Percentiles rank a stretch among this genome's conserved stretches.
Conservation (phyloP, 2,113 vertebrate genomes). For the Calidris pugnax region DNA sequence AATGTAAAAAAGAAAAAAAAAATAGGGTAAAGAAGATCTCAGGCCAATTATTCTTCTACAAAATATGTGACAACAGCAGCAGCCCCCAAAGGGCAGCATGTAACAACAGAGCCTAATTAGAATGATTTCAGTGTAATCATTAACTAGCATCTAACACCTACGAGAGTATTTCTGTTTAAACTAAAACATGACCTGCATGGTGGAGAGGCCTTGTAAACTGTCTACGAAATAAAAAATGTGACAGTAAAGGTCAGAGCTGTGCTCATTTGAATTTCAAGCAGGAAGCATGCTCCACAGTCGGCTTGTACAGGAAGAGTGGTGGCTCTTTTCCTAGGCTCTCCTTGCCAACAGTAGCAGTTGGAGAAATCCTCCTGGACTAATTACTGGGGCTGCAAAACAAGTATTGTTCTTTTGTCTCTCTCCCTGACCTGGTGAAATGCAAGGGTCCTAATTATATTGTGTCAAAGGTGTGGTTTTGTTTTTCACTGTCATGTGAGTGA, state of each 20-base stretch:
- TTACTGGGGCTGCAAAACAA: slow-evolving; percentile 79
- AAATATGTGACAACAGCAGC: slow-evolving; percentile 80
- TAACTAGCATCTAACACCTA: slow-evolving; percentile 84
- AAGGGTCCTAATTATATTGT: slow-evolving; percentile 59
- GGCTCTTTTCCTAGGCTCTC: slow-evolving; percentile 47
- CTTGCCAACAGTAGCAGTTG: slow-evolving; percentile 70
- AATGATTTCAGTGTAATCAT: slow-evolving; percentile 85
- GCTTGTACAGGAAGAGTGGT: slow-evolving; percentile 13
- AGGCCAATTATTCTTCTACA: slow-evolving; percentile 83
- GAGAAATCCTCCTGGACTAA: slow-evolving; percentile 82
- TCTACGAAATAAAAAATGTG: slow-evolving; percentile 81
- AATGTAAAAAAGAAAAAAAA: neutral
- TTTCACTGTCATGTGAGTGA: slow-evolving; percentile 37
- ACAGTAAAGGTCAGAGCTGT: slow-evolving; percentile 82
- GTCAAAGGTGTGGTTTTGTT: slow-evolving; percentile 61
- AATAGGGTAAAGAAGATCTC: slow-evolving; percentile 55
- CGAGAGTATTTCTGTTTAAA: slow-evolving; percentile 83
- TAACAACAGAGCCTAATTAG: slow-evolving; percentile 85
- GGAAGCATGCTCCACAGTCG: slow-evolving; percentile 48
- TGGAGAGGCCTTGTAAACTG: slow-evolving; percentile 84
- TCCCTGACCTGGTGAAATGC: slow-evolving; percentile 37
- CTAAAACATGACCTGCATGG: slow-evolving; percentile 85
- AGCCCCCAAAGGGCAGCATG: slow-evolving; percentile 79
- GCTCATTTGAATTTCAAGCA: slow-evolving; percentile 84
- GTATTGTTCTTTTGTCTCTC: slow-evolving; percentile 66